Evolutionary conservation across 2,888 invertebrate species (phyloP).

Genomic region (Pristionchus fissidentatus): DNA sequence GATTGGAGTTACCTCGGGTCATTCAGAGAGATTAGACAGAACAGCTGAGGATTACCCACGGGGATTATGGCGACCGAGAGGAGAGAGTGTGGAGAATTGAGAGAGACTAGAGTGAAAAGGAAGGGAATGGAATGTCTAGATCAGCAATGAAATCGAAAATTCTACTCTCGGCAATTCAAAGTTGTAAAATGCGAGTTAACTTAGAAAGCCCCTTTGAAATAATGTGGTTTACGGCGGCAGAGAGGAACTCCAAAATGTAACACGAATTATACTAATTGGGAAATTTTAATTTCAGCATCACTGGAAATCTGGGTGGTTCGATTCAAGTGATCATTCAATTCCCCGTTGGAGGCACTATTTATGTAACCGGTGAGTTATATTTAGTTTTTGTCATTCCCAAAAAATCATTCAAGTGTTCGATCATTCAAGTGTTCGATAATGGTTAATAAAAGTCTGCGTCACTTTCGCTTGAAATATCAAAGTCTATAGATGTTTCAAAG

Average conservation of each 20-base stretch:
- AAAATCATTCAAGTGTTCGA: too few relatives aligned
- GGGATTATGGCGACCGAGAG: not conserved
- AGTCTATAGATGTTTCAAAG: too few relatives aligned
- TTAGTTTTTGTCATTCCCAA: too few relatives aligned
- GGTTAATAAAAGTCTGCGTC: too few relatives aligned
- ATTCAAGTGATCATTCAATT: conserved; percentile 64
- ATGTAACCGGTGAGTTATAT: conserved; percentile 60
- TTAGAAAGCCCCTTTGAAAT: conserved; percentile 8
- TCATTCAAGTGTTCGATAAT: too few relatives aligned
- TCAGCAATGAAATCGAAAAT: not conserved
- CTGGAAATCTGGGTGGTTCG: conserved; percentile 63
- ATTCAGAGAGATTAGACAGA: conserved; percentile 19
- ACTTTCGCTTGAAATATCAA: too few relatives aligned
- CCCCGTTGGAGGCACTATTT: conserved; percentile 63
- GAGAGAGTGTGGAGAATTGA: conserved; percentile 2
- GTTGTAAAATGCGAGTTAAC: conserved; percentile 22
- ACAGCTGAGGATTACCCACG: not conserved
- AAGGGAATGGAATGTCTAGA: conserved; percentile 16
- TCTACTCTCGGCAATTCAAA: not conserved
- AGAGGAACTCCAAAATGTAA: not conserved
- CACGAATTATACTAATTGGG: not conserved
- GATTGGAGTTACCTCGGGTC: not conserved
- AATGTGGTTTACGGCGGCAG: not conserved
- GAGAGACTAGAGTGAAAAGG: conserved; percentile 3
- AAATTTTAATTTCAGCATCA: conserved; percentile 55